A percentile compares a stretch with the other conserved stretches of the same genome.
phyloP scores from a whole-genome alignment of 1,140 invertebrate genomes.

The Pogonomyrmex barbatus region DNA sequence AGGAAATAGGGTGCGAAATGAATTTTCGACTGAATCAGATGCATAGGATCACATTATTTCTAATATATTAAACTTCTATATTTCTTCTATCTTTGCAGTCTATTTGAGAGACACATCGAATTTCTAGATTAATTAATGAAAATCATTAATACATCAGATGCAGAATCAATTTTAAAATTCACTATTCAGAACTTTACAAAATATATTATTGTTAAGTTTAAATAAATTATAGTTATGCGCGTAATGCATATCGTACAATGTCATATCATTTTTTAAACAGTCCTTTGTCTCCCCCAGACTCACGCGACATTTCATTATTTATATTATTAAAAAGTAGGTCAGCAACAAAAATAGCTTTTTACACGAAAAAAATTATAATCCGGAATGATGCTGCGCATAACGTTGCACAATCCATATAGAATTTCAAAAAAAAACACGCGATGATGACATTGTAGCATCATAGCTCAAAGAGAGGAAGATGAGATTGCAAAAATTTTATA shows the following conservation, averaged over 20 bases:
- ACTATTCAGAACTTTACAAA: background rate
- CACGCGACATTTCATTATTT: slow-evolving; percentile 17
- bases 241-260: background rate
- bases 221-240: background rate
- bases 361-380: background rate
- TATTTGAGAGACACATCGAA: background rate
- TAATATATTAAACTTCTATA: slow-evolving; percentile 5
- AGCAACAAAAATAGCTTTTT: background rate
- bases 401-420: background rate
- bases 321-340: background rate
- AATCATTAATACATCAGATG: background rate
- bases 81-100: background rate
- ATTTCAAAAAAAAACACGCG: background rate
- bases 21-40: slow-evolving; percentile 38
- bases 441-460: background rate
- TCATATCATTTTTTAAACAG: background rate
- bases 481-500: background rate
- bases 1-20: slow-evolving; percentile 60
- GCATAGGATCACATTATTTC: background rate
- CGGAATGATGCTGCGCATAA: background rate
- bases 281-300: too few species aligned
- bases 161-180: background rate
- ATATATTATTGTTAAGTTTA: background rate
- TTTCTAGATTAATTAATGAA: background rate
- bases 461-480: background rate